These are phyloP conservation scores for Lacerta agilis DNA, from an alignment of 2,797 vertebrate genomes.

Conservation along the genomic window DNA sequence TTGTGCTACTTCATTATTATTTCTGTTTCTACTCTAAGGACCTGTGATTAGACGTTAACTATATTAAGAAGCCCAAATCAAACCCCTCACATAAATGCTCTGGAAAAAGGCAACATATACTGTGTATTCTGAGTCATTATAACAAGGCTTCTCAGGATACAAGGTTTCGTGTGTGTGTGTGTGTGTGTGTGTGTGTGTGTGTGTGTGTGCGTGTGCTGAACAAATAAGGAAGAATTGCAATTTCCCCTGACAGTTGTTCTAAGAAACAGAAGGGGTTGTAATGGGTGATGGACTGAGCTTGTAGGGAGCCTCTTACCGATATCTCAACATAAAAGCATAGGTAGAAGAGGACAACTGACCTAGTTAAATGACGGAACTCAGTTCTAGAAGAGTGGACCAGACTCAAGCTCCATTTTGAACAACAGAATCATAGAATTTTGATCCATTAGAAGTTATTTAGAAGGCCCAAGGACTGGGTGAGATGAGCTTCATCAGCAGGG, in stretches of 20 bases:
- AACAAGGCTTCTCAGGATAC: background rate
- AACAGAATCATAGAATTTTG: background rate
- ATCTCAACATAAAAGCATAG: background rate
- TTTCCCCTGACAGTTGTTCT: too few species aligned
- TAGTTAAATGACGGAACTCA: background rate
- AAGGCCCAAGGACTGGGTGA: background rate
- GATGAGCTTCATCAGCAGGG: background rate
- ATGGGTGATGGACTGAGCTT: too few species aligned
- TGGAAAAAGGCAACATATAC: background rate
- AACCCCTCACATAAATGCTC: background rate
- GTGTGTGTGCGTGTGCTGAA: background rate
- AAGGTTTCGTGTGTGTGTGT: background rate
- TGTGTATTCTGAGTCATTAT: background rate
- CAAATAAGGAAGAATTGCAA: background rate
- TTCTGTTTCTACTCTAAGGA: background rate
- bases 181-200: too few species aligned
- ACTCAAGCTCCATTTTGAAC: background rate
- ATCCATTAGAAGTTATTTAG: background rate
- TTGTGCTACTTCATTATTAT: constrained; percentile 38
- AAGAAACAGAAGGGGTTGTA: background rate
- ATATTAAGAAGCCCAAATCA: background rate
- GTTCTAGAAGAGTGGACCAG: background rate
- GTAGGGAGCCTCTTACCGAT: background rate
- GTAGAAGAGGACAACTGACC: background rate
- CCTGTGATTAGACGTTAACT: constrained; percentile 21